A percentile compares a stretch with the other conserved stretches of the same genome.
Evolutionary conservation across 2,888 invertebrate genomes (phyloP).

Genomic region (Tetranychus truncatus): DNA sequence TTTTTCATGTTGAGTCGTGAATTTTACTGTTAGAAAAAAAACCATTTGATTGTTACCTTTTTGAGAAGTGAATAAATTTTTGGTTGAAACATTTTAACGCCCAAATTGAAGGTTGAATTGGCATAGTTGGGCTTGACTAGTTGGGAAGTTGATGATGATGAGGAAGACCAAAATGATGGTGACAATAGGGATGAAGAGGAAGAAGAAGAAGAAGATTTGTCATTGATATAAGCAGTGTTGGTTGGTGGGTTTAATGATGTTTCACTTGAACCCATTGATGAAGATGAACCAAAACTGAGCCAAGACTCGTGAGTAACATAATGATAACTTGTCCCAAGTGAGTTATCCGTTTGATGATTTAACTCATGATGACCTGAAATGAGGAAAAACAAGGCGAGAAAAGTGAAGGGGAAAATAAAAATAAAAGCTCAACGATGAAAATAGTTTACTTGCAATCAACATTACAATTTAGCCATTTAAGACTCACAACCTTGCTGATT

Average conservation of each 20-base stretch:
- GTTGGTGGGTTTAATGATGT: neutral
- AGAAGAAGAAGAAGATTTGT: neutral
- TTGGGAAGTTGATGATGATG: neutral
- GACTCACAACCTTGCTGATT: too few species aligned
- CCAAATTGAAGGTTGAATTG: neutral
- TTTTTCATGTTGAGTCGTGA: too few species aligned
- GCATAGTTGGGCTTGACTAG: neutral
- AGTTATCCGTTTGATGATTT: neutral
- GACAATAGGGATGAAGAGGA: too few species aligned
- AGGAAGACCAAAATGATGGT: neutral
- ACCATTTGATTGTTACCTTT: neutral
- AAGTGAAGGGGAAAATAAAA: neutral
- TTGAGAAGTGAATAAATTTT: neutral
- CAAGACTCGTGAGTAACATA: neutral
- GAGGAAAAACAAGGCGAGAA: neutral
- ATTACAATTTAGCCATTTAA: too few species aligned
- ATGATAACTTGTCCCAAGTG: neutral
- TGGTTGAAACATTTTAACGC: neutral
- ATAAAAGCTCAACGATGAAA: neutral
- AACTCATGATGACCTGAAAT: neutral
- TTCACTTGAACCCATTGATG: neutral
- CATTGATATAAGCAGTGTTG: neutral
- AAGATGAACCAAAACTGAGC: neutral
- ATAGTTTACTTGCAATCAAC: too few species aligned
- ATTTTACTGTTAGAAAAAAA: too few species aligned